These are phyloP conservation scores for Phalacrocorax pelagicus DNA, from an alignment of 2,113 vertebrate species.

Conservation along the genomic window DNA sequence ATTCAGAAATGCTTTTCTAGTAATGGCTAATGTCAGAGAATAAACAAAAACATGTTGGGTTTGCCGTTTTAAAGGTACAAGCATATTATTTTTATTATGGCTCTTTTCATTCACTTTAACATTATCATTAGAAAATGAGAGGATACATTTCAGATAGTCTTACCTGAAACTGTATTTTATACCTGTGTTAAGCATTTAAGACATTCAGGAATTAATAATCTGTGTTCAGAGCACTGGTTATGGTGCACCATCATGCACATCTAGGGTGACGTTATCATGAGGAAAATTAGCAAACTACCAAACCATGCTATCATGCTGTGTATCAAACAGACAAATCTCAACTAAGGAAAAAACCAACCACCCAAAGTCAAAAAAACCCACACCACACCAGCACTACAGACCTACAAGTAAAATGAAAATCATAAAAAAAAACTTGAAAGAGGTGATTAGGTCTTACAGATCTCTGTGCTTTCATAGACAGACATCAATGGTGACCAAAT, in stretches of 20 bases:
- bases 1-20: neutral
- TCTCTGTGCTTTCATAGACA: neutral
- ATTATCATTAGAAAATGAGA: neutral
- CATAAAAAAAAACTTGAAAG: neutral
- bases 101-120: neutral
- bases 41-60: neutral
- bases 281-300: neutral
- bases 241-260: neutral
- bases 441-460: neutral
- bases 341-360: neutral
- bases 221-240: neutral
- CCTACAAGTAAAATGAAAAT: neutral
- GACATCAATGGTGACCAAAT: neutral
- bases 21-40: neutral
- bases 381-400: neutral
- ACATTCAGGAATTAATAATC: neutral
- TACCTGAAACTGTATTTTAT: neutral
- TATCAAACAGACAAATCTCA: neutral
- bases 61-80: neutral
- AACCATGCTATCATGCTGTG: constrained; percentile 34
- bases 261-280: neutral
- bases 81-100: neutral
- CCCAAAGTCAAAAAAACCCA: neutral
- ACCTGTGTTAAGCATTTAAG: neutral
- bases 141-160: neutral